These are phyloP conservation scores for Schrankia costaestrigalis DNA, from an alignment of 2,888 invertebrate species.

Conservation along the genomic window DNA sequence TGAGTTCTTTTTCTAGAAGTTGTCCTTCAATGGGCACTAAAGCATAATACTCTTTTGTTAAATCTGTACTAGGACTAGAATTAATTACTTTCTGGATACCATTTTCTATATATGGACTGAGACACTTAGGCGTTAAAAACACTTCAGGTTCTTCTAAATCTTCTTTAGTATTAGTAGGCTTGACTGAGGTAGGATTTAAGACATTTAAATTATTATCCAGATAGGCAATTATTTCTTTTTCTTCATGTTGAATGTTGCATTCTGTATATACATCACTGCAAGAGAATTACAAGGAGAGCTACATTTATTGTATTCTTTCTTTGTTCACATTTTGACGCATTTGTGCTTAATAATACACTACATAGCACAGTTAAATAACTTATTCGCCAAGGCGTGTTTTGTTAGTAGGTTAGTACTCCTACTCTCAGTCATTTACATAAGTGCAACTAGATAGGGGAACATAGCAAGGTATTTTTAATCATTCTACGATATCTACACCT, in stretches of 20 bases:
- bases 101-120: conserved; percentile 57
- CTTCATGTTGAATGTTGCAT: conserved; percentile 70
- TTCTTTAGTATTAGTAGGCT: conserved; percentile 40
- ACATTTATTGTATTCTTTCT: not conserved
- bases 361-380: too few relatives aligned
- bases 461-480: too few relatives aligned
- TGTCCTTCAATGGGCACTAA: conserved; percentile 61
- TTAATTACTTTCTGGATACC: conserved; percentile 45
- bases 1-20: conserved; percentile 72
- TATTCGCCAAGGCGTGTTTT: too few relatives aligned
- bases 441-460: too few relatives aligned
- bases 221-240: conserved; percentile 69
- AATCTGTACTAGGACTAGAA: conserved; percentile 64
- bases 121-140: conserved; percentile 70
- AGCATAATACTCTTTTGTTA: conserved; percentile 68
- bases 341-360: too few relatives aligned
- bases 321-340: too few relatives aligned
- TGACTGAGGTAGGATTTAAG: conserved; percentile 33
- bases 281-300: conserved; percentile 14
- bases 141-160: conserved; percentile 62
- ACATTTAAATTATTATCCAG: conserved; percentile 52
- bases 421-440: too few relatives aligned
- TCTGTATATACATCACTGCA: conserved; percentile 75
- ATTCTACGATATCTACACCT: too few relatives aligned
- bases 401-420: too few relatives aligned